A percentile compares a stretch with the other conserved stretches of the same genome.
phyloP scores from a whole-genome alignment of 2,113 vertebrate genomes.

The Thunnus maccoyii region DNA sequence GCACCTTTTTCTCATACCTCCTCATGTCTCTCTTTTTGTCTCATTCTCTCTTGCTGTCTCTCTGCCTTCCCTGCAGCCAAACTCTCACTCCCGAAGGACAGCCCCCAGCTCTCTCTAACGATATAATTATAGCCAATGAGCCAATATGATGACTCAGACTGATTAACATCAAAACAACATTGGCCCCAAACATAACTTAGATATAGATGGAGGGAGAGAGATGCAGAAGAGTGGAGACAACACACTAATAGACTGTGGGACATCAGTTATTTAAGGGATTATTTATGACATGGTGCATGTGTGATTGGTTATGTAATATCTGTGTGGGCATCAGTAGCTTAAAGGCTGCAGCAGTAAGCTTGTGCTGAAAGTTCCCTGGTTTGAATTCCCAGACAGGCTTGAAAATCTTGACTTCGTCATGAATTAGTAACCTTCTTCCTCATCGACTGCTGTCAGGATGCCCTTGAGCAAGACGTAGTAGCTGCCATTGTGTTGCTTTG shows the following conservation, averaged over 20 bases:
- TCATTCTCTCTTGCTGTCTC: neutral
- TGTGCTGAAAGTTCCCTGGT: neutral
- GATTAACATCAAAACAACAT: conserved; percentile 67
- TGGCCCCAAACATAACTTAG: conserved; percentile 26
- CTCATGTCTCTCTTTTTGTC: neutral
- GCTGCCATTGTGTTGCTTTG: neutral
- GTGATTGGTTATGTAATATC: conserved; percentile 31
- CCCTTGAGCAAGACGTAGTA: conserved; percentile 39
- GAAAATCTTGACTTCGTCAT: conserved; percentile 4
- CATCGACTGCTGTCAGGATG: neutral
- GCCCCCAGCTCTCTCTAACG: conserved; percentile 40
- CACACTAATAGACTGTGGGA: conserved; percentile 4
- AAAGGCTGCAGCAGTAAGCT: conserved; percentile 6
- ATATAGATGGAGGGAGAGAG: conserved; percentile 17
- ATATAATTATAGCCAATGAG: conserved; percentile 62
- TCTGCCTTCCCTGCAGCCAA: neutral
- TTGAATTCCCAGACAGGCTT: conserved; percentile 28
- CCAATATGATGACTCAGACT: conserved; percentile 60
- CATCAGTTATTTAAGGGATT: conserved; percentile 22
- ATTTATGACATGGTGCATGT: conserved; percentile 16
- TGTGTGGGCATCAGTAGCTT: conserved; percentile 32
- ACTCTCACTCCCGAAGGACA: conserved; percentile 24
- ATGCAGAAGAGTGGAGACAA: neutral
- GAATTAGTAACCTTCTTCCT: conserved; percentile 20
- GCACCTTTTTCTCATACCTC: neutral